phyloP scores from a whole-genome alignment of 1,140 invertebrate genomes.

The Homalodisca vitripennis region DNA sequence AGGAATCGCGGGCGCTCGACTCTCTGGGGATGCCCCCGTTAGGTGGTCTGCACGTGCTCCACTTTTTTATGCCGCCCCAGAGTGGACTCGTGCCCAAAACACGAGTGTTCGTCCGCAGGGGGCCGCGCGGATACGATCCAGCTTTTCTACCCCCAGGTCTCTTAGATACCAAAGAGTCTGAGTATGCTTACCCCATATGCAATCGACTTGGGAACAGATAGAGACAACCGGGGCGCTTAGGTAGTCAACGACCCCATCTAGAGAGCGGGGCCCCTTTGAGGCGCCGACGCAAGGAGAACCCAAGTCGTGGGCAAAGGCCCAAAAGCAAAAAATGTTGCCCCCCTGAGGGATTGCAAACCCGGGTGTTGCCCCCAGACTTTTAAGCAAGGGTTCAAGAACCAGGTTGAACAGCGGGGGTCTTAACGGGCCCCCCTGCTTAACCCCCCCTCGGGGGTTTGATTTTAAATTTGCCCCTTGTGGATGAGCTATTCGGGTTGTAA shows the following conservation, averaged over 20 bases:
- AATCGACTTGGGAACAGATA: slow-evolving; percentile 20
- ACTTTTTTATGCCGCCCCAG: slow-evolving; percentile 2
- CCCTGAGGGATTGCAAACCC: neutral
- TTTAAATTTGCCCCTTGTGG: neutral
- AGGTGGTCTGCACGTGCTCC: neutral
- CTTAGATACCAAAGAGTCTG: slow-evolving; percentile 25
- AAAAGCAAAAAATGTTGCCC: slow-evolving; percentile 15
- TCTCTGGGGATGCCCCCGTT: slow-evolving; percentile 11
- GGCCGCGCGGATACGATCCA: neutral
- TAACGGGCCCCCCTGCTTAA: slow-evolving; percentile 46
- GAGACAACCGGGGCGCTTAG: neutral
- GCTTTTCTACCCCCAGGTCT: slow-evolving; percentile 24
- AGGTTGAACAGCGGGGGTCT: slow-evolving; percentile 44
- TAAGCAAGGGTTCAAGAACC: slow-evolving; percentile 41
- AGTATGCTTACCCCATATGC: slow-evolving; percentile 14
- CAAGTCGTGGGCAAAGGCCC: slow-evolving; percentile 33
- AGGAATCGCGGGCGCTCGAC: no score
- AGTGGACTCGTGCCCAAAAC: slow-evolving; percentile 34
- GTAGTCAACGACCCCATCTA: neutral
- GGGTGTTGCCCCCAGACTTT: neutral
- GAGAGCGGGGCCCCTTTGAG: neutral
- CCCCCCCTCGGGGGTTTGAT: slow-evolving; percentile 36
- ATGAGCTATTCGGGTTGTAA: slow-evolving; percentile 14
- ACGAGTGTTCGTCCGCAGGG: slow-evolving; percentile 1
- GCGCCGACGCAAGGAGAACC: slow-evolving; percentile 3